Evolutionary conservation across 2,888 invertebrate genomes (phyloP).

Genomic region (Tetragonisca angustula): DNA sequence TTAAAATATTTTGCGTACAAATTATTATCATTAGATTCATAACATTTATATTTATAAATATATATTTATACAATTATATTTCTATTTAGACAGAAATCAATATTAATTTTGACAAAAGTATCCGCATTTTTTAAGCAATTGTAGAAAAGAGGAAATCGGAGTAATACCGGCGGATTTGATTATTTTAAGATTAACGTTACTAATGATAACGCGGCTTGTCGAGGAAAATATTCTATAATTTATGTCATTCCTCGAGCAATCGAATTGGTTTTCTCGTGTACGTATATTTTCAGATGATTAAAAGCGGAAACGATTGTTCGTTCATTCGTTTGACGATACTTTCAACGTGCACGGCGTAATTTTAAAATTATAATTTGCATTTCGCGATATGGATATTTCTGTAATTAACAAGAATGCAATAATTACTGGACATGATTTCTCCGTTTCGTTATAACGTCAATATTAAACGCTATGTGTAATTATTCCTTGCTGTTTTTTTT

Average conservation of each 20-base stretch:
- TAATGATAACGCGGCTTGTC: not conserved
- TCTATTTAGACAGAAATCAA: no score
- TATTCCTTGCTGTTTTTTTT: not conserved
- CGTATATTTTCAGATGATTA: not conserved
- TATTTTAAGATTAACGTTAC: not conserved
- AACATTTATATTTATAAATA: no score
- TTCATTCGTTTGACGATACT: not conserved
- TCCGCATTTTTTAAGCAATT: no score
- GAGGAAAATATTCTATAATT: not conserved
- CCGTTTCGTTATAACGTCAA: not conserved
- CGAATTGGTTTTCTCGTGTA: not conserved
- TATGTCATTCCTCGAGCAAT: not conserved
- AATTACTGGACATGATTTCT: not conserved
- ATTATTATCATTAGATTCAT: no score
- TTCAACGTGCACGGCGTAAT: not conserved
- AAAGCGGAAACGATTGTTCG: not conserved
- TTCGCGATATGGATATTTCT: not conserved
- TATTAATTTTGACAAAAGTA: no score
- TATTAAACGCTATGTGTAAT: slow-evolving; percentile 2
- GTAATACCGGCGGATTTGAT: no score
- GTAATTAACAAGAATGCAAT: slow-evolving; percentile 4
- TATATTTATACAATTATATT: no score
- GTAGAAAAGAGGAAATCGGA: no score
- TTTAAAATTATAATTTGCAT: not conserved
- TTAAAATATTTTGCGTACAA: no score